Base-by-base conservation (phyloP, 2,113 vertebrate species). In the Athene cunicularia region DNA sequence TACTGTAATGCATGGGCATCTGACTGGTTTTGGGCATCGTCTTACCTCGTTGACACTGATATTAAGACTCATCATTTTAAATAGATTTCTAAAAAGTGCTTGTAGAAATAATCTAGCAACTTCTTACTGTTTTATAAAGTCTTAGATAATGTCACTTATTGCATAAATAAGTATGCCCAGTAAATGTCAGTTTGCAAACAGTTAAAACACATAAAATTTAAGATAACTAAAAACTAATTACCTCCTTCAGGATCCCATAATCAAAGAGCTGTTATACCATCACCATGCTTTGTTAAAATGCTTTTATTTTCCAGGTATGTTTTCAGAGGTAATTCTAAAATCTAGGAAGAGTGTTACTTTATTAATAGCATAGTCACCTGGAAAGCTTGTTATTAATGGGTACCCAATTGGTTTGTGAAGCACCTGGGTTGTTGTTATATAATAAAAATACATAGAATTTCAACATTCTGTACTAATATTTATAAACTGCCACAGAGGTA, bases 401-500 rank as follows among this genome's bases (percentile, higher is more conserved):
- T 80, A 71, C 11, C 22, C 62, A 82, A 18, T 32, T 82, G 91
- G 50, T 90, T 83, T 86, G 53, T 91, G 80, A 85, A 95, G 63
- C 80, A 94, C 74, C 80, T 95, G 64, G 3, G 2, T 79, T 92
- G 7, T 81, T 94, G 79, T 85, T 95, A 39, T n/a, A 62, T 3
- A 9, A 85, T 90, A 89, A 80, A 94, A 95, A 87, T 88, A 82
- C 45, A 45, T 47, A 70, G 84, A 94, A 85, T 45, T 85, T 81
- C 32, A 76, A 6, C 67, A 64, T 68, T 93, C 67, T 95, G 37
- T 96, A 76, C 66, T 90, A 76, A 59, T 91, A 76, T 93, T 94
- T 93, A 90, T 95, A 96, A 96, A 76, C 35, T 71, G 80, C 77
- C 55, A 39, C 59, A 39, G 81, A 90, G 90, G 89, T 95, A 96